phyloP scores from a whole-genome alignment of 2,113 vertebrate genomes.

The Anarrhichthys ocellatus region DNA sequence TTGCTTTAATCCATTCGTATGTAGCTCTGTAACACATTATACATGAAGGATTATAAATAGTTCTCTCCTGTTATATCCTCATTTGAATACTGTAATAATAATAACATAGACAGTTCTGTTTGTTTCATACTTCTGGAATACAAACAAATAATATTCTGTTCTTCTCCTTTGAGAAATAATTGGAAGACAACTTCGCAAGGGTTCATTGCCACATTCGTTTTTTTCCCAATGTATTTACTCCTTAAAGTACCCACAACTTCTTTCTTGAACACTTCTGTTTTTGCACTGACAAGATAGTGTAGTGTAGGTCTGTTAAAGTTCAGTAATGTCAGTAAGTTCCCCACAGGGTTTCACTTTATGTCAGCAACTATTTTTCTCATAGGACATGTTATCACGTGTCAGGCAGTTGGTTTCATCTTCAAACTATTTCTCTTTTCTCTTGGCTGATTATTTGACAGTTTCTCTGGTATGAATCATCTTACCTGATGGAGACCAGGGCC shows the following conservation, averaged over 20 bases:
- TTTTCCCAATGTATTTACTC: background rate
- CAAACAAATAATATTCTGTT: background rate
- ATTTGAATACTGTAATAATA: conserved; percentile 3
- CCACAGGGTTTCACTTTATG: conserved; percentile 27
- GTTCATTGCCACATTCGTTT: background rate
- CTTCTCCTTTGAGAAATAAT: background rate
- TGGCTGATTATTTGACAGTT: background rate
- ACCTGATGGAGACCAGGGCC: conserved; percentile 54
- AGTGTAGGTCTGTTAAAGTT: background rate
- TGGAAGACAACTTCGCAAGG: background rate
- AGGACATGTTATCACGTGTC: background rate
- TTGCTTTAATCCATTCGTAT: background rate
- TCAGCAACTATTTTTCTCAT: background rate
- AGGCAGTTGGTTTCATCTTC: background rate
- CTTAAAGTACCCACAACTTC: background rate
- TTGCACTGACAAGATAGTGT: no score
- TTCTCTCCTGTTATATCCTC: background rate
- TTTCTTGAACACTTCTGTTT: background rate
- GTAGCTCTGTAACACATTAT: background rate
- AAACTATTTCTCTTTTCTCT: background rate
- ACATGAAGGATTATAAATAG: background rate
- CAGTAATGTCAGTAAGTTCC: background rate
- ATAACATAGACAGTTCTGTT: background rate
- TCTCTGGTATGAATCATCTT: conserved; percentile 1
- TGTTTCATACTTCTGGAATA: background rate